Evolutionary conservation across 2,113 vertebrate species (phyloP).

Genomic region (Eublepharis macularius): DNA sequence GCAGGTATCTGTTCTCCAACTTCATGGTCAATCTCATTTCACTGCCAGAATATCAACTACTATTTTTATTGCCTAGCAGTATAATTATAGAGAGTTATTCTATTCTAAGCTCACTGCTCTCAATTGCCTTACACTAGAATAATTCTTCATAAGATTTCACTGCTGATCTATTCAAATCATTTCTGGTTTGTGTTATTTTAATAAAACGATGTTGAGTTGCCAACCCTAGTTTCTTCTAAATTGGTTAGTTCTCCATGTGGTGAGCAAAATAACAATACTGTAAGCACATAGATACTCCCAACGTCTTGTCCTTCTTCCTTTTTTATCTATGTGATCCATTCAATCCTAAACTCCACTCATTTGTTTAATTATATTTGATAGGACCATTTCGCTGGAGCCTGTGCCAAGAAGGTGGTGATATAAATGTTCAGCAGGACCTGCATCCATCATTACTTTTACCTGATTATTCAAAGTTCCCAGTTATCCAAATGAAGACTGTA

Average conservation of each 20-base stretch:
- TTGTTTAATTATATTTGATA: not conserved
- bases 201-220: not conserved
- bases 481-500: not conserved
- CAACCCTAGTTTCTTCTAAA: not conserved
- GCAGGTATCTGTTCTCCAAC: conserved; percentile 8
- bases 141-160: no score
- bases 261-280: not conserved
- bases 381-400: not conserved
- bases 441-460: not conserved
- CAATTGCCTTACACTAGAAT: no score
- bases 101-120: no score
- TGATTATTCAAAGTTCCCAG: not conserved
- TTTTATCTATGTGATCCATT: not conserved
- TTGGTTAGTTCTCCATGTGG: accelerated
- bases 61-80: conserved; percentile 3
- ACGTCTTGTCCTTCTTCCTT: not conserved
- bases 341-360: not conserved
- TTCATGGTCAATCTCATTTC: not conserved
- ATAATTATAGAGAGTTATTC: no score
- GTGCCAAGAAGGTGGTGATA: not conserved
- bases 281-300: no score
- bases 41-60: not conserved
- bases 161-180: not conserved
- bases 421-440: not conserved
- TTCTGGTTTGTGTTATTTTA: not conserved